These are phyloP conservation scores for Ctenopoma multispine DNA, from an alignment of 2,797 vertebrate genomes.

Conservation along the genomic window DNA sequence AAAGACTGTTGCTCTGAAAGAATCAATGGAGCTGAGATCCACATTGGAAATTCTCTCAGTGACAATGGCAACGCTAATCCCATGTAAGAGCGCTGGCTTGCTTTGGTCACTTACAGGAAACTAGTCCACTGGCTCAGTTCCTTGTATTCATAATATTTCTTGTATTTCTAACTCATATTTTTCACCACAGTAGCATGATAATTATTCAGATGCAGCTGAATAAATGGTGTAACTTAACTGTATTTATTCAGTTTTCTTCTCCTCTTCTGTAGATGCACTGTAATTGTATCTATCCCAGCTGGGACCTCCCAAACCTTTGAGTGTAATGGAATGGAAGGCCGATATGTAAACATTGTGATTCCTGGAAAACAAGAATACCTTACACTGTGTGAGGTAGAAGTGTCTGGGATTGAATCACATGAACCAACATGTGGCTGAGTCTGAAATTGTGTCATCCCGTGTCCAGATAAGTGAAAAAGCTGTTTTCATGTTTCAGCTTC, in stretches of 20 bases:
- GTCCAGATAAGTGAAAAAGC: too few species aligned
- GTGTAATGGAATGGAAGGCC: conserved; percentile 40
- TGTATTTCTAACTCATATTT: too few species aligned
- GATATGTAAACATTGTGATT: conserved; percentile 34
- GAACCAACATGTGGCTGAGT: too few species aligned
- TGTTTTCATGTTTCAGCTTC: too few species aligned
- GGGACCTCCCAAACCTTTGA: conserved; percentile 23
- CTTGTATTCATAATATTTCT: too few species aligned
- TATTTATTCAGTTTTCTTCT: too few species aligned
- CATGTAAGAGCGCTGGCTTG: neutral
- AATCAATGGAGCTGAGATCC: conserved; percentile 28
- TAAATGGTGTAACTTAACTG: too few species aligned
- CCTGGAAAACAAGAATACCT: conserved; percentile 2
- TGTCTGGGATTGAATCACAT: neutral
- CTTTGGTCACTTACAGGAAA: neutral
- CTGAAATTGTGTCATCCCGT: too few species aligned
- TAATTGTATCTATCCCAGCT: conserved; percentile 23
- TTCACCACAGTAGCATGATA: too few species aligned
- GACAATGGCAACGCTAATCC: too few species aligned
- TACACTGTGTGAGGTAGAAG: conserved; percentile 38
- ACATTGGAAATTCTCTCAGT: conserved; percentile 14
- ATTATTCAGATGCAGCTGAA: too few species aligned
- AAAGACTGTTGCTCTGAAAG: neutral
- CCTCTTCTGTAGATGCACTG: conserved; percentile 34
- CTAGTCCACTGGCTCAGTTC: too few species aligned